Base-by-base conservation (phyloP, 2,888 invertebrate genomes). In the Aphodius granarius region DNA sequence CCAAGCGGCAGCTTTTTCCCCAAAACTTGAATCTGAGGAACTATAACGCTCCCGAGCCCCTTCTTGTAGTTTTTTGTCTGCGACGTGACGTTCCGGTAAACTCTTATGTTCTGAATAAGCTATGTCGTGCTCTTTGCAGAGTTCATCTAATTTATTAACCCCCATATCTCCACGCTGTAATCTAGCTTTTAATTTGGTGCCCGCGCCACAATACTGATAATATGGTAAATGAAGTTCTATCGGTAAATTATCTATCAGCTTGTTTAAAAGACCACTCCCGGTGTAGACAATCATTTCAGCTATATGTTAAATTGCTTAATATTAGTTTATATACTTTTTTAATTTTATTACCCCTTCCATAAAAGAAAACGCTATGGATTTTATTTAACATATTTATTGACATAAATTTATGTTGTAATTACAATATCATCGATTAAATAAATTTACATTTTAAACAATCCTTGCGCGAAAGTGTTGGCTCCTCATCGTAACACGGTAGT, bases 31-130 rank as follows among this genome's bases (percentile, higher is more conserved):
- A 5, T 23, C 23, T 23, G 23, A 23, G 0, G 74, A 18, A 22
- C 72, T 66, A 15, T 74, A 63, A 68, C 75, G 65, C n/a, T 72
- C 63, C 74, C 66, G 66, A 22, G 74, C 76, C 3, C 22, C 43
- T 13, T 76, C 20, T 66, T 74, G 43, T n/a, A 78, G 63, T 13
- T 21, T 16, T 62, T 63, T 71, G 64, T 78, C 78, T 13, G 76
- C 73, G 13, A 20, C n/a, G 6, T 23, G 23, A 6, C 23, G 23
- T 4, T 23, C 23, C 23, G n/a, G 17, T 18, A 66, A 17, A 18
- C 20, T 20, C 9, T 66, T 66, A 66, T 66, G 13, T 4, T 66
- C 18, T 3, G 66, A 66, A 43, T 43, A 71, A 20, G 62, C 71
- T 20, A 71, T 43, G 21, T 43, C 62, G 71, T 71, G 66, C n/a